These are phyloP conservation scores for Halocynthia aurantium DNA, from an alignment of 23 tunicate genomes.

Conservation along the genomic window DNA sequence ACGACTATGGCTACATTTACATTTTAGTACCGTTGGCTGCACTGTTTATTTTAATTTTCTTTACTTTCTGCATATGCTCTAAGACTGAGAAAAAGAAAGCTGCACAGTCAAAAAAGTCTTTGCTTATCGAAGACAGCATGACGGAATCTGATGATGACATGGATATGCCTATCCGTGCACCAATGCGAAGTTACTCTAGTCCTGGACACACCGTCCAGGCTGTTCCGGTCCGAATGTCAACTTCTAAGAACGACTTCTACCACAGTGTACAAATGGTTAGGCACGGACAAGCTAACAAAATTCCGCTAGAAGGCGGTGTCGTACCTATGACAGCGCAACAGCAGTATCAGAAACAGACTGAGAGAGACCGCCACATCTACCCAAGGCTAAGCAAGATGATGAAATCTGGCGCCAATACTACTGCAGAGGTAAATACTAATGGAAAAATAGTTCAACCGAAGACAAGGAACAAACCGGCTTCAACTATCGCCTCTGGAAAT, in stretches of 20 bases:
- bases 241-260: conserved; percentile 1
- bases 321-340: not conserved
- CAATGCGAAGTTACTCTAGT: not conserved
- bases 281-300: conserved; percentile 11
- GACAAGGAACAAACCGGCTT: not conserved
- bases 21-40: conserved; percentile 13
- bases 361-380: not conserved
- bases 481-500: too few relatives aligned
- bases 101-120: not conserved
- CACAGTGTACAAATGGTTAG: conserved; percentile 17
- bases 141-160: conserved; percentile 20
- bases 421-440: not conserved
- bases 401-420: not conserved
- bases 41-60: conserved; percentile 7
- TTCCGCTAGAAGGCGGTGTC: conserved; percentile 16
- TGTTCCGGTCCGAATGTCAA: conserved; percentile 5
- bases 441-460: conserved; percentile 1
- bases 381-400: conserved; percentile 7
- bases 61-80: conserved; percentile 9
- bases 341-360: too few relatives aligned
- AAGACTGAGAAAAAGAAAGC: conserved; percentile 7
- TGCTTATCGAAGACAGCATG: not conserved
- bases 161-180: not conserved
- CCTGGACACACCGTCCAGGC: not conserved
- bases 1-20: conserved; percentile 23